These are phyloP conservation scores for Enteromius paludinosus DNA, from an alignment of 2,797 vertebrate species.

Conservation along the genomic window DNA sequence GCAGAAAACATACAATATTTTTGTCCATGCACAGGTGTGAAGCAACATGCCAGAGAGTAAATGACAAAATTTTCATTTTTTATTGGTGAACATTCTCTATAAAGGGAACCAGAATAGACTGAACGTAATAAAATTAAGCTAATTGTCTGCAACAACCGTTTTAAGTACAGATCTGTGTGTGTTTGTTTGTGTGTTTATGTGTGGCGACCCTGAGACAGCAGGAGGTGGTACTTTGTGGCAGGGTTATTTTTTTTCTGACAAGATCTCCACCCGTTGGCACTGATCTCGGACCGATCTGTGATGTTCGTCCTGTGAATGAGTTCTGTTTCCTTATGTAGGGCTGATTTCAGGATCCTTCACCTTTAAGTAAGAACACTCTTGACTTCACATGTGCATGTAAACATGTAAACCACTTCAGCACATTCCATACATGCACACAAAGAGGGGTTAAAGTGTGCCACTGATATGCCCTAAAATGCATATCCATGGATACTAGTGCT, in stretches of 20 bases:
- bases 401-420: slow-evolving; percentile 48
- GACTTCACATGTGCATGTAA: slow-evolving; percentile 52
- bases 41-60: background rate
- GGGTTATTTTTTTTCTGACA: slow-evolving; percentile 63
- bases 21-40: background rate
- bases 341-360: slow-evolving; percentile 43
- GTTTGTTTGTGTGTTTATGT: slow-evolving; percentile 55
- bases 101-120: background rate
- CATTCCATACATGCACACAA: slow-evolving; percentile 52
- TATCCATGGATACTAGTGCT: slow-evolving; percentile 67
- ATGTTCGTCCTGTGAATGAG: slow-evolving; percentile 5
- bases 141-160: slow-evolving; percentile 16
- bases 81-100: background rate
- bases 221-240: slow-evolving; percentile 71
- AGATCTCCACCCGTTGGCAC: slow-evolving; percentile 60
- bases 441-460: slow-evolving; percentile 61
- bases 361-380: slow-evolving; percentile 49
- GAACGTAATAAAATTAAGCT: background rate
- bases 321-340: slow-evolving; percentile 23
- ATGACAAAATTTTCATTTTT: background rate
- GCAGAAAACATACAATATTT: background rate
- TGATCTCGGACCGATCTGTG: slow-evolving; percentile 47
- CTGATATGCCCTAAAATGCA: slow-evolving; percentile 64
- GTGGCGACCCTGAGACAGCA: slow-evolving; percentile 76
- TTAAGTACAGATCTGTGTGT: slow-evolving; percentile 53